Base-by-base conservation (phyloP, 2,888 invertebrate genomes). In the Ophraella communa region DNA sequence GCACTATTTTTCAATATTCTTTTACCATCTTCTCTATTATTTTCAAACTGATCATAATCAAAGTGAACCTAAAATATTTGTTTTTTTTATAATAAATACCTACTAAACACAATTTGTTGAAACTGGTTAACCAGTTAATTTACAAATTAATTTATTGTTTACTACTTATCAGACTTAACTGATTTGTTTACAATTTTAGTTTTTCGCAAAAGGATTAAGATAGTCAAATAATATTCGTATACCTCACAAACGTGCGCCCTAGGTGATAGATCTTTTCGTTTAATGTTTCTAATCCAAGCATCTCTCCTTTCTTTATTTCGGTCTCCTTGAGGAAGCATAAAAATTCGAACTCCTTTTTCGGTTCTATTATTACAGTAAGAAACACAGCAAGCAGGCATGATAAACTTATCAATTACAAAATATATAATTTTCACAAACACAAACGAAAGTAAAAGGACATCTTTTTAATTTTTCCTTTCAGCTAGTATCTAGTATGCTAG, bases 21-120 rank as follows among this genome's bases (percentile, higher is more conserved):
- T 35, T 3, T 62, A n/a, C 49, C 53, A n/a, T 65, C 58, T 23
- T 21, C 8, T 56, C 56, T 56, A 8, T 60, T 23, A 61, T 61
- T 60, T 39, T 65, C 60, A 33, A 65, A 65, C 18, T 65, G 65
- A 47, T 65, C 62, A 7, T 39, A 30, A 14, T 21, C 27, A 53
- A 65, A 65, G 54, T 65, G 65, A 21, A 39, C 30, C 65, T 65
- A 56, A 44, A 63, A 54, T 23, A 57, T 42, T 42, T 10, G 4
- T 10, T 24, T 24, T 7, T 23, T 18, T 23, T 20, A 11, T 14
- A 20, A 11, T 14, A 20, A 45, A 45, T 21, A 17, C 23, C 8
- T 30, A 30, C 30, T 30, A 30, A 8, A 30, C 10, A 10, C 7
- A 10, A 30, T 11, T 30, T 30, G 30, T 33, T 33, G 4, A 33